Evolutionary conservation across 1,140 invertebrate genomes (phyloP).

Genomic region (Yoshiicerus persimilis): DNA sequence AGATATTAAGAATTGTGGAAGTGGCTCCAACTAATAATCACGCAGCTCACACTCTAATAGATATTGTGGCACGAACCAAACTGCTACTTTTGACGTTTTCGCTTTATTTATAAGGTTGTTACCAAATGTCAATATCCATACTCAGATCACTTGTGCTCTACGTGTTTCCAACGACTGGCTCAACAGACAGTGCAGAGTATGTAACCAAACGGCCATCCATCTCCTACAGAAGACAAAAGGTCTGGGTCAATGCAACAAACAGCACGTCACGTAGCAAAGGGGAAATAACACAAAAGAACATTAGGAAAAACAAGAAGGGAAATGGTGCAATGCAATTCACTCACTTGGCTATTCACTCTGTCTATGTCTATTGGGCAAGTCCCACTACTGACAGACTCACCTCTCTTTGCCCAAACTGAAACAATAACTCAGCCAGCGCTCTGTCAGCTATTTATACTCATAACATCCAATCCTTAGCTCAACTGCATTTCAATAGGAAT

Average conservation of each 20-base stretch:
- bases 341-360: not conserved
- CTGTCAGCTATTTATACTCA: no score
- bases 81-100: not conserved
- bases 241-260: slow-evolving; percentile 12
- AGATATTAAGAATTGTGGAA: not conserved
- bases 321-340: not conserved
- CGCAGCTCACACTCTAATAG: not conserved
- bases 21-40: no score
- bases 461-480: not conserved
- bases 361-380: not conserved
- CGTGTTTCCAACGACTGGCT: not conserved
- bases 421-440: not conserved
- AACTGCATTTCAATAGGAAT: not conserved
- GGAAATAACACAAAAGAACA: not conserved
- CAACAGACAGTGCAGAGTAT: not conserved
- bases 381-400: not conserved
- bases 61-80: not conserved
- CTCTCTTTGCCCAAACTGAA: not conserved
- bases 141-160: not conserved
- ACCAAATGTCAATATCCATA: not conserved
- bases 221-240: not conserved
- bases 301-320: not conserved
- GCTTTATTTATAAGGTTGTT: not conserved
- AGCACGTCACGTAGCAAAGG: not conserved
- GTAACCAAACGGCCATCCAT: not conserved